phyloP scores from a whole-genome alignment of 2,797 vertebrate genomes.

The Channallabes apus region DNA sequence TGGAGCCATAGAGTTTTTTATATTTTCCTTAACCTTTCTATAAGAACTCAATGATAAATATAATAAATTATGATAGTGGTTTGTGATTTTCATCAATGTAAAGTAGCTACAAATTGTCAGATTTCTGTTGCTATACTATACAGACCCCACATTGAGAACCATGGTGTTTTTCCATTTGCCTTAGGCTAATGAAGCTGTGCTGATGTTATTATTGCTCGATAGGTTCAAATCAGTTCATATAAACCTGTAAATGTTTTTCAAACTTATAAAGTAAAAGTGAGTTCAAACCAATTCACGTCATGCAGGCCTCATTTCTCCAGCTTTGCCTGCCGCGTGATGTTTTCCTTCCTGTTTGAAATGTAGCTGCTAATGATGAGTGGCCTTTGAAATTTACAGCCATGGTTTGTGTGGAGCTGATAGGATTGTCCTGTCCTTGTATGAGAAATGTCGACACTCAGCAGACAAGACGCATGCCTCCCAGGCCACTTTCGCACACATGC shows the following conservation, averaged over 20 bases:
- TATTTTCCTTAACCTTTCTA: not conserved
- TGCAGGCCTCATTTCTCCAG: conserved; percentile 23
- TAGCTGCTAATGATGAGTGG: conserved; percentile 53
- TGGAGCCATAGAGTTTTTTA: not conserved
- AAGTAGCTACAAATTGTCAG: not conserved
- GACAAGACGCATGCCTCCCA: conserved; percentile 58
- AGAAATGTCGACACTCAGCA: conserved; percentile 57
- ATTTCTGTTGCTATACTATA: not conserved
- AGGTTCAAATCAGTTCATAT: not conserved
- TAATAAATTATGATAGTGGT: not conserved
- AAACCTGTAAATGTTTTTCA: not conserved
- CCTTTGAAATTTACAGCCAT: conserved; percentile 38
- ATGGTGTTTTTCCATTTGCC: not conserved
- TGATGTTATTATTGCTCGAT: not conserved
- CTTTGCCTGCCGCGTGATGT: conserved; percentile 31
- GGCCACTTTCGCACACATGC: conserved; percentile 50
- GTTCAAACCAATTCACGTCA: not conserved
- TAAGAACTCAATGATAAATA: not conserved
- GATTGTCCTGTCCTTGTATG: conserved; percentile 43
- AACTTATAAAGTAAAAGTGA: not conserved
- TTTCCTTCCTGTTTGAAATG: conserved; percentile 45
- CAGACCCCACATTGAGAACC: not conserved
- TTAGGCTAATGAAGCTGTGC: not conserved
- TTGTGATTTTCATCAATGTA: not conserved
- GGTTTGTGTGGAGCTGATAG: conserved; percentile 42